phyloP scores from a whole-genome alignment of 2,888 invertebrate species.

The Platycnemis pennipes region DNA sequence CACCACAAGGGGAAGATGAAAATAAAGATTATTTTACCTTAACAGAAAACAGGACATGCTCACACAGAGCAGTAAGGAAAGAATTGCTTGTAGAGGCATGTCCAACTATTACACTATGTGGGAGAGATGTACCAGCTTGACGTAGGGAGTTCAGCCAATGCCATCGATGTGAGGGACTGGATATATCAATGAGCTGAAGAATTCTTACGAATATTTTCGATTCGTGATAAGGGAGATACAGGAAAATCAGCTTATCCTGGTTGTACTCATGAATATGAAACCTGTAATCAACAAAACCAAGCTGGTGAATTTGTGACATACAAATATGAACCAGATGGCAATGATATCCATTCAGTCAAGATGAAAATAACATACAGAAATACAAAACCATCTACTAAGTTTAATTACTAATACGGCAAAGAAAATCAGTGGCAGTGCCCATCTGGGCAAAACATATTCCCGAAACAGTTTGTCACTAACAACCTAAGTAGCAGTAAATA shows the following conservation, averaged over 20 bases:
- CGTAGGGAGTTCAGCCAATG: constrained; percentile 88
- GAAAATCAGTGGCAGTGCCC: no score
- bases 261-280: constrained; percentile 95
- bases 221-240: constrained; percentile 96
- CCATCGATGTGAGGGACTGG: constrained; percentile 84
- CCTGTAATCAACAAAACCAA: constrained; percentile 78
- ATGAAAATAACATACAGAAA: no score
- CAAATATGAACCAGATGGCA: no score
- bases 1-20: no score
- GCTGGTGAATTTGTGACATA: neutral
- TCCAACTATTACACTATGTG: constrained; percentile 87
- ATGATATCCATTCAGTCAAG: no score
- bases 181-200: constrained; percentile 88
- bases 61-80: constrained; percentile 84
- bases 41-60: constrained; percentile 82
- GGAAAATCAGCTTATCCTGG: constrained; percentile 87
- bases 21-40: constrained; percentile 77
- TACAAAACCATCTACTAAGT: no score
- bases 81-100: constrained; percentile 84
- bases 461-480: no score
- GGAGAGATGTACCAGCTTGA: constrained; percentile 87
- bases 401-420: no score
- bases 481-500: no score
- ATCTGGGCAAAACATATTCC: no score
- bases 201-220: constrained; percentile 92